Evolutionary conservation across 2,113 vertebrate species (phyloP), one percentile per base, ranked within the genome.

Genomic region (Oxygymnocypris stewartii): DNA sequence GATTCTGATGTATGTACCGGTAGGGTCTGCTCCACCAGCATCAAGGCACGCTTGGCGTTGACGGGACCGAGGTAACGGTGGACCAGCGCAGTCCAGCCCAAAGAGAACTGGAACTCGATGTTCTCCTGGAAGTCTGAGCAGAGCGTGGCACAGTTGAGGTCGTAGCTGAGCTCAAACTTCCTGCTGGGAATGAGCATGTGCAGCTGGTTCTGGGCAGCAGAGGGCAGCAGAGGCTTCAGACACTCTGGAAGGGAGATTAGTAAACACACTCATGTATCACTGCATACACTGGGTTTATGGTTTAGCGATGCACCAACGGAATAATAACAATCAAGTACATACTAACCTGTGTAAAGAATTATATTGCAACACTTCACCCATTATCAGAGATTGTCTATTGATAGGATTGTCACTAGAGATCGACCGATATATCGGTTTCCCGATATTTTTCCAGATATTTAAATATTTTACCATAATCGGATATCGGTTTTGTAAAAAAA

Each of bases 41-140:
- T 91, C 0, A 99, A 94, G 0, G 97, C 94, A 54, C 92, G 93
- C 87, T 96, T 95, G 23, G 97, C 96, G 61, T 97, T 96, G 42
- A 93, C 95, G 6, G 96, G 93, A 11, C 98, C 97, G 76, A 99
- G n/a, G 88, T 96, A 99, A 73, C 97, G 97, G 90, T 95, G 96
- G n/a, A 97, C 97, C 23, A 99, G 94, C 0, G 96, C 91, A 2
- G 95, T 91, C 97, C 96, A 98, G 82, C 98, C 98, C 92, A 99
- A 88, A 11, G 98, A 97, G 87, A 99, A 99, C 88, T 91, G 96
- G 92, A 99, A 99, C 80, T 96, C 94, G 6, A 99, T 97, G 91
- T 98, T 96, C 90, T 99, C 98, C 90, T 98, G 97, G 93, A 99
- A 99, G 95, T 99, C 96, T 0, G 93, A 95, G 92, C 98, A 99